Evolutionary conservation across 1,140 invertebrate species (phyloP), one percentile per base, ranked within the genome.

Genomic region (Scylla paramamosain): DNA sequence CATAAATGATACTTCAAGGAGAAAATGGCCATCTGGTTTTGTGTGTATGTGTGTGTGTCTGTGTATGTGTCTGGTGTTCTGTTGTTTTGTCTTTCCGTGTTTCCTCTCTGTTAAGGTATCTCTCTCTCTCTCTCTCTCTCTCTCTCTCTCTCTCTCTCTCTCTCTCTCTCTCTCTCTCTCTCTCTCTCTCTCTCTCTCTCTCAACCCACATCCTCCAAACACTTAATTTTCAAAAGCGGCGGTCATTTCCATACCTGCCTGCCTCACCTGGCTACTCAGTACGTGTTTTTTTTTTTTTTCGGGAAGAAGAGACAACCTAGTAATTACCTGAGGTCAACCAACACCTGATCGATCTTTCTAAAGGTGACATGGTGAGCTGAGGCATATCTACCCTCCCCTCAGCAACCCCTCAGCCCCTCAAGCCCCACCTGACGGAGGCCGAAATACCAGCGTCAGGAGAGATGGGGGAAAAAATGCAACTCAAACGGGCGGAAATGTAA

Each of bases 251-350:
- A n/a, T 77, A n/a, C 67, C 39, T 39, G 6, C 39, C 39, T 39
- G 39, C 39, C 6, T 39, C 39, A 39, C 39, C 67, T 77, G 67
- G 67, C 25, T 25, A 25, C 67, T 77, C 67, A 25, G 10, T 20
- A n/a, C 67, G n/a, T 0, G 10, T 77, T 6, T 8, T 14, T 0
- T 25, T 59, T 59, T 59, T 12, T 59, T 77, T 77, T 77, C n/a
- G 12, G 67, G 20, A 77, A 77, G 67, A 77, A 7, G 67, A 77
- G 67, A 77, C 67, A 77, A n/a, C 67, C 25, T 77, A 20, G 67
- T 77, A 77, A 77, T 77, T 77, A 77, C 67, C n/a, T 77, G 67
- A 77, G 67, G 67, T 77, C 67, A 77, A 77, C 67, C 67, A 77
- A 77, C 67, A 77, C 67, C 20, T 77, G 67, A n/a, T 77, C 67